Evolutionary conservation across 2,888 invertebrate genomes (phyloP).

Genomic region (Phorcus lineatus): DNA sequence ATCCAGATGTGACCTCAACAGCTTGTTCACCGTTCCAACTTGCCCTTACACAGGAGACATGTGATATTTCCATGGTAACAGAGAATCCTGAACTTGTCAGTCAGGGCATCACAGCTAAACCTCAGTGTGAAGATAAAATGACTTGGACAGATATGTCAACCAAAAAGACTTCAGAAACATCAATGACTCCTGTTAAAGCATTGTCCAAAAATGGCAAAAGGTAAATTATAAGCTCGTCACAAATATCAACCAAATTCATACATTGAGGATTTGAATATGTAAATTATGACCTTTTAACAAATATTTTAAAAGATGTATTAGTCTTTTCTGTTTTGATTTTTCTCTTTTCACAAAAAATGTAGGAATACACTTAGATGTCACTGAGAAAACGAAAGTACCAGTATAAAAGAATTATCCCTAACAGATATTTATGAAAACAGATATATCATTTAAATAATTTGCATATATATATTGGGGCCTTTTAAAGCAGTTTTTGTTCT

Average conservation of each 20-base stretch:
- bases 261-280: too few species aligned
- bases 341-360: too few species aligned
- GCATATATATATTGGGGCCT: too few species aligned
- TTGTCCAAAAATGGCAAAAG: conserved; percentile 48
- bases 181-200: conserved; percentile 59
- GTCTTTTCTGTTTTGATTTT: neutral
- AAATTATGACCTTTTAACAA: neutral
- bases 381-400: too few species aligned
- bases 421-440: too few species aligned
- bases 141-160: conserved; percentile 48
- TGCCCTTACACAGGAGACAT: neutral
- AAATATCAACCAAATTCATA: too few species aligned
- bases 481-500: neutral
- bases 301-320: neutral
- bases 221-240: conserved; percentile 20
- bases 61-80: conserved; percentile 14
- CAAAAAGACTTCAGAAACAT: conserved; percentile 43
- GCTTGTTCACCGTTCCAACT: neutral
- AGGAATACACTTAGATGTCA: too few species aligned
- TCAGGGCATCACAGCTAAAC: conserved; percentile 31
- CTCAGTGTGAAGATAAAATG: conserved; percentile 35
- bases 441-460: too few species aligned
- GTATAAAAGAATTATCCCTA: too few species aligned
- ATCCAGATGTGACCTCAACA: neutral
- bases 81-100: conserved; percentile 24